Conservation (phyloP, 1,140 invertebrate species). For the Rhopalosiphum padi region DNA sequence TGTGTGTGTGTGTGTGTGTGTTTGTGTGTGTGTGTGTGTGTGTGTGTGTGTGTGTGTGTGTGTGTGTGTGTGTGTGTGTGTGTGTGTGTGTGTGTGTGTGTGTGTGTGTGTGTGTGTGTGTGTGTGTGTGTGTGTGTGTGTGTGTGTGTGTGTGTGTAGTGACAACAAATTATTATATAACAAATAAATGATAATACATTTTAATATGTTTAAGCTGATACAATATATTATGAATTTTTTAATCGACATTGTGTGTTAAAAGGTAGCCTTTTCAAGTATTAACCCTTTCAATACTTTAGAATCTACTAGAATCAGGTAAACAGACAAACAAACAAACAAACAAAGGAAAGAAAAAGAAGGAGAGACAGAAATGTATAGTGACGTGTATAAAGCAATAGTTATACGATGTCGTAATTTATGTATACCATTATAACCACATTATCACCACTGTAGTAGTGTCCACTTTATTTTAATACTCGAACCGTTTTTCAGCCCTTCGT, state of each 20-base stretch:
- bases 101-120: too few relatives aligned
- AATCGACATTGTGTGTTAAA: neutral
- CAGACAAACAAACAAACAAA: neutral
- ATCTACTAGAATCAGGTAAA: neutral
- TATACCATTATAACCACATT: too few relatives aligned
- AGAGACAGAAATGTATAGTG: neutral
- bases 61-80: too few relatives aligned
- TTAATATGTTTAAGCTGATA: neutral
- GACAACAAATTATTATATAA: too few relatives aligned
- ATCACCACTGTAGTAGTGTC: neutral
- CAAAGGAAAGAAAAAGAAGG: too few relatives aligned
- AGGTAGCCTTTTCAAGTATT: neutral
- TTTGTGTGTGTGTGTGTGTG: too few relatives aligned
- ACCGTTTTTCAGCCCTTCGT: neutral
- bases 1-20: rapidly evolving
- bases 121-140: too few relatives aligned
- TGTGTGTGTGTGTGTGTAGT: too few relatives aligned
- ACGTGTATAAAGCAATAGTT: neutral
- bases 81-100: too few relatives aligned
- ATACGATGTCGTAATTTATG: neutral
- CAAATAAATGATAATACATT: too few relatives aligned
- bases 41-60: too few relatives aligned
- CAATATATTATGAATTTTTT: neutral
- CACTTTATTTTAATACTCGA: neutral
- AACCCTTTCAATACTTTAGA: neutral